These are phyloP conservation scores for Anisognathus igniventris DNA, from an alignment of 2,797 vertebrate species.

Conservation along the genomic window DNA sequence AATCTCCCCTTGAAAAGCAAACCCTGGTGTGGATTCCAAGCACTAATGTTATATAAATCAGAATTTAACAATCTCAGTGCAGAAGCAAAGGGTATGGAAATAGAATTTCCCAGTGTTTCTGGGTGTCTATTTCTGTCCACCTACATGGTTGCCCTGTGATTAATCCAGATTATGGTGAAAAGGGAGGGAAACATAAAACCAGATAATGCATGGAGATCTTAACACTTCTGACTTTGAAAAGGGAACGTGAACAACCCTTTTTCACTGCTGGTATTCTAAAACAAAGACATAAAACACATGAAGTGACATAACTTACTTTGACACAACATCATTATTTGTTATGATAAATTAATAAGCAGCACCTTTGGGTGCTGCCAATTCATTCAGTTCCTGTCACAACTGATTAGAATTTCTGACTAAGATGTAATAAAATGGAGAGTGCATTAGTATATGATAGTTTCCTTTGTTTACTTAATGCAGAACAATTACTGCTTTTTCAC, in stretches of 20 bases:
- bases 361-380: constrained; percentile 68
- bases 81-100: background rate
- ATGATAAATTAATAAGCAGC: constrained; percentile 72
- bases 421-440: constrained; percentile 58
- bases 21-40: background rate
- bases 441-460: constrained; percentile 51
- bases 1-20: background rate
- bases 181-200: background rate
- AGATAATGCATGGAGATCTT: background rate
- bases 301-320: constrained; percentile 65
- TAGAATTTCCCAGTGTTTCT: background rate
- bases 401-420: constrained; percentile 66
- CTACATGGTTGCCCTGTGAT: background rate
- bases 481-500: constrained; percentile 70
- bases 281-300: constrained; percentile 19
- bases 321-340: constrained; percentile 66
- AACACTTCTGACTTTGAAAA: constrained; percentile 3
- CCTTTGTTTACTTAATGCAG: constrained; percentile 69
- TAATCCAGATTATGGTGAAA: background rate
- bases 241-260: background rate
- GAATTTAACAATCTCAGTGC: background rate
- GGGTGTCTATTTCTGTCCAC: background rate
- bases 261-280: background rate
- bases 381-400: constrained; percentile 42
- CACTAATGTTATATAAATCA: background rate